These are phyloP conservation scores for Nemapogon koenigi DNA, from an alignment of 2,888 invertebrate genomes.

Conservation along the genomic window DNA sequence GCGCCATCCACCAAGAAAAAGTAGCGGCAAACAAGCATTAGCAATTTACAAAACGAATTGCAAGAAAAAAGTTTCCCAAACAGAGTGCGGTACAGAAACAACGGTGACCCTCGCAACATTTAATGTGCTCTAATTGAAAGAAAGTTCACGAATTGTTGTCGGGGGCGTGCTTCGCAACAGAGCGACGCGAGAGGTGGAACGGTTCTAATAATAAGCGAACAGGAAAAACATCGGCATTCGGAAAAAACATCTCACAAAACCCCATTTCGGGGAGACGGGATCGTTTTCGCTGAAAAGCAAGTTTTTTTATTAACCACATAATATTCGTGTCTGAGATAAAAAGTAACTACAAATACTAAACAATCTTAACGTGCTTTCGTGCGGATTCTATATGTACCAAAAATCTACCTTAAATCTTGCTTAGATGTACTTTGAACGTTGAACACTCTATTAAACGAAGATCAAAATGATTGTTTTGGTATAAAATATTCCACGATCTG, in stretches of 20 bases:
- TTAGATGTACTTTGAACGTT: too few relatives aligned
- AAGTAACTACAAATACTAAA: too few relatives aligned
- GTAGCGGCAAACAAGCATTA: constrained; percentile 1
- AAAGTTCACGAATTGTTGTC: constrained; percentile 2
- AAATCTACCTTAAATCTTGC: too few relatives aligned
- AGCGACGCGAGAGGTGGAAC: constrained; percentile 6
- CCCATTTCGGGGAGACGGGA: constrained; percentile 1
- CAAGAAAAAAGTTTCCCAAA: not conserved
- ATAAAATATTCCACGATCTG: too few relatives aligned
- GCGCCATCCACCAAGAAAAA: not conserved
- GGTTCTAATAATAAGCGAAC: constrained; percentile 7
- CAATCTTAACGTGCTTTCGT: too few relatives aligned
- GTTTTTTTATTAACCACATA: too few relatives aligned
- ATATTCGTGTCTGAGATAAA: too few relatives aligned
- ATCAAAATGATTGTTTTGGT: too few relatives aligned
- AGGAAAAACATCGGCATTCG: constrained; percentile 7
- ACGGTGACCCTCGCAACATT: constrained; percentile 7
- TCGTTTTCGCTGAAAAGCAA: not conserved
- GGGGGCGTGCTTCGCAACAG: constrained; percentile 4
- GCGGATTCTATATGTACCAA: too few relatives aligned
- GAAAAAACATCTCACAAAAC: constrained; percentile 1
- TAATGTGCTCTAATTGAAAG: constrained; percentile 7
- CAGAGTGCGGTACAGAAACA: constrained; percentile 5
- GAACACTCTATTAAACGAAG: too few relatives aligned
- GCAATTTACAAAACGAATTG: not conserved